Conservation (phyloP, 2,888 invertebrate species). For the Leptopterna dolabrata region DNA sequence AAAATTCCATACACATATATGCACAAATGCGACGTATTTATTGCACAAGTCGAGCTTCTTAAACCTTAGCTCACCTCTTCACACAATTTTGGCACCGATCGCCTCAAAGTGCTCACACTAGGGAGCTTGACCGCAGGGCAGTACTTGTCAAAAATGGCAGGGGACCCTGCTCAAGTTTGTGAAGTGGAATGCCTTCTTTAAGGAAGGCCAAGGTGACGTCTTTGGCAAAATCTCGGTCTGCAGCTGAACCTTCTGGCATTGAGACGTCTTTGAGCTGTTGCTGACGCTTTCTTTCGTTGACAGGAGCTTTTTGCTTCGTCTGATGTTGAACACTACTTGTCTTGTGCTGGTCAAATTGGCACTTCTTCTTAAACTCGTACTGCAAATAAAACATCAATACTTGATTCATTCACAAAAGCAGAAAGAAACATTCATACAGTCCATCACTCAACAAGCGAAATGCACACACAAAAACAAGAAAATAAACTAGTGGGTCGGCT, state of each 20-base stretch:
- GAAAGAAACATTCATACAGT: background rate
- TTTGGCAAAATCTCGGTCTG: background rate
- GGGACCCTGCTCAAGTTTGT: background rate
- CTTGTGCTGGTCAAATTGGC: background rate
- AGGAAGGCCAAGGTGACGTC: background rate
- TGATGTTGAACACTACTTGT: conserved; percentile 8
- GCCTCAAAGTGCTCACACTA: background rate
- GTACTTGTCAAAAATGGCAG: background rate
- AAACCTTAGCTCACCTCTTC: background rate
- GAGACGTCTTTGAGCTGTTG: background rate
- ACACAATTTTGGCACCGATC: background rate
- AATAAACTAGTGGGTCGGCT: no score
- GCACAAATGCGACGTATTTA: background rate
- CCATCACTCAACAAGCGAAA: no score
- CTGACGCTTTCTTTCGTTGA: background rate
- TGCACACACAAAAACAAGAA: no score
- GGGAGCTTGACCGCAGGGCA: background rate
- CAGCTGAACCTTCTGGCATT: background rate
- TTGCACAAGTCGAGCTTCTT: background rate
- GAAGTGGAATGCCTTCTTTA: background rate
- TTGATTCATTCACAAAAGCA: background rate
- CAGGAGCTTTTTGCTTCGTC: background rate
- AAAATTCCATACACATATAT: background rate
- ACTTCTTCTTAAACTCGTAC: background rate
- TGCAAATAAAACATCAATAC: background rate